Base-by-base conservation (phyloP, 2,888 invertebrate genomes). In the Tortrix viridana region DNA sequence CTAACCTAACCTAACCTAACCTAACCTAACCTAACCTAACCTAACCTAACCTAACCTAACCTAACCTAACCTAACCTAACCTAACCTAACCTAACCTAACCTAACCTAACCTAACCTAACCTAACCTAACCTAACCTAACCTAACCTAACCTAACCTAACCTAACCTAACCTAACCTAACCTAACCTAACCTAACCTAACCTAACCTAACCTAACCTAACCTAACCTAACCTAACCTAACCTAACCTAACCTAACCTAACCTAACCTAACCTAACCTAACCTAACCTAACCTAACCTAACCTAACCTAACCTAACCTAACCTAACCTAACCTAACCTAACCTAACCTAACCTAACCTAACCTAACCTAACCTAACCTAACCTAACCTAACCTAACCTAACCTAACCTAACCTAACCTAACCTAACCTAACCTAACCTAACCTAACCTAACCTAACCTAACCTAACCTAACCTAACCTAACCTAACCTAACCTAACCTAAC, bases 1-100 rank as follows among this genome's bases (percentile, higher is more conserved):
- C 58, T 58, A 58, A 58, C 55, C 58, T 58, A 60, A 60, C 60
- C 65, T 65, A 55, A 59, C 54, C 54, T 56, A 44, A 62, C 44
- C 50, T 41, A 49, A 56, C 56, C 55, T 49, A 58, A 49, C 58
- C 49, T 49, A 43, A 2, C 22, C 4, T 4, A 2, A 2, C 4
- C 2, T 4, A 2, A 2, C 22, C 2, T 4, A 22, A 2, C 22
- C 22, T 4, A 2, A 2, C 22, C 22, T 4, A 22, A 22, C 22
- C 22, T 22, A 22, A 52, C 52, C 52, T 52, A 22, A 22, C 22
- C 22, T 22, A 22, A 22, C 22, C 22, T 22, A 22, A 22, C 22
- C 22, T 22, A 22, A 22, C 22, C 22, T 48, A 23, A 48, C 48
- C 48, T 23, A 20, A 20, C 46, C 46, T 19, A 16, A 16, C 46